Evolutionary conservation across 2,113 vertebrate species (phyloP).

Genomic region (Crotalus viridis): DNA sequence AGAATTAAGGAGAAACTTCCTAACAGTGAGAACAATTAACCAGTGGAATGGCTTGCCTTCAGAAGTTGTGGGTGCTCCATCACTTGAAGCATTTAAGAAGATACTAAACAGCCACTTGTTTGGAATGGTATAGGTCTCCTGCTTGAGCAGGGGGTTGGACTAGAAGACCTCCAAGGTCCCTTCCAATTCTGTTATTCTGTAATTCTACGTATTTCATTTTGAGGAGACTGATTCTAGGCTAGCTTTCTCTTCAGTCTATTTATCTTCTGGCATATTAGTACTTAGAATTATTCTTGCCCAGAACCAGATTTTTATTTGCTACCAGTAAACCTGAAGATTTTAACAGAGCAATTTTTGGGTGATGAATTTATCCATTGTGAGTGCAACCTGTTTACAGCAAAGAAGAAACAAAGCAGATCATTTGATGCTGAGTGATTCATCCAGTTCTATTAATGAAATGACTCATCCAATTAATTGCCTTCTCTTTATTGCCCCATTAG

Average conservation of each 20-base stretch:
- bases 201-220: not conserved
- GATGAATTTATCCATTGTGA: not conserved
- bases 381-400: not conserved
- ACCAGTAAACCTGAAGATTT: not conserved
- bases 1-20: not conserved
- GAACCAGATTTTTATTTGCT: not conserved
- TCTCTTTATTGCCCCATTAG: slow-evolving; percentile 12
- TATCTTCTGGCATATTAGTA: not conserved
- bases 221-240: not conserved
- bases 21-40: not conserved
- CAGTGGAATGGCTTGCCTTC: not conserved
- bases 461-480: slow-evolving; percentile 6
- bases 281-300: not conserved
- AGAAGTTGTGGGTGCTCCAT: not conserved
- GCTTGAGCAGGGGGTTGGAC: not conserved
- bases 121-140: not conserved
- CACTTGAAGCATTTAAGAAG: not conserved
- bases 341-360: not conserved
- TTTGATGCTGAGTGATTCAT: slow-evolving; percentile 10
- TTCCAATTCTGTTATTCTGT: not conserved
- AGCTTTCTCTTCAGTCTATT: not conserved
- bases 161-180: not conserved
- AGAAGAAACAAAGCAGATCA: slow-evolving; percentile 12
- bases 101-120: not conserved
- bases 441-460: slow-evolving; percentile 16